A percentile compares a stretch with the other conserved stretches of the same genome.
Conservation (phyloP, 2,888 invertebrate species). For the Leptogaster cylindrica region DNA sequence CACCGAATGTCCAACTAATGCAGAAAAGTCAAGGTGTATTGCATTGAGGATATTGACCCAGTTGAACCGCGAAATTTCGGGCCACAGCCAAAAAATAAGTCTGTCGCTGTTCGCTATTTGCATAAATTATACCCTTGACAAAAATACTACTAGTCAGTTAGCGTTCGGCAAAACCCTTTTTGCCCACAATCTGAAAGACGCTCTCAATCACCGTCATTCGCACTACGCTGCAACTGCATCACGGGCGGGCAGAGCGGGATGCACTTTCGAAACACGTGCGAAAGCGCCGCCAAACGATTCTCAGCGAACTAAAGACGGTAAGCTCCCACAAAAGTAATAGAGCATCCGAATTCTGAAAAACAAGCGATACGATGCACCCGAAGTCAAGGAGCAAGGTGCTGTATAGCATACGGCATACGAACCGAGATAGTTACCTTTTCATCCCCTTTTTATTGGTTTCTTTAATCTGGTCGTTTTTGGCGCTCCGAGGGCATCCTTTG, state of each 20-base stretch:
- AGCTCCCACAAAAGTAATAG: too few relatives aligned
- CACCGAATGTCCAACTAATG: conserved; percentile 20
- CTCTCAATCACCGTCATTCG: conserved; percentile 25
- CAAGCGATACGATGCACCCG: background rate
- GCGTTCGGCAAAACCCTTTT: too few relatives aligned
- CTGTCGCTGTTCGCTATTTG: background rate
- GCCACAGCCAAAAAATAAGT: background rate
- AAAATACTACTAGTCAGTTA: too few relatives aligned
- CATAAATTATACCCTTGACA: too few relatives aligned
- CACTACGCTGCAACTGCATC: conserved; percentile 8
- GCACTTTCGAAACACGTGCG: too few relatives aligned
- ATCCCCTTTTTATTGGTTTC: conserved; percentile 32
- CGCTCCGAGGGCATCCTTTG: conserved; percentile 30
- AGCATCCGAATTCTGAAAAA: background rate
- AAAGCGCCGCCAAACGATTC: too few relatives aligned
- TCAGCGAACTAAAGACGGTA: too few relatives aligned
- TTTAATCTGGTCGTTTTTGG: conserved; percentile 39
- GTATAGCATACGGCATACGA: background rate
- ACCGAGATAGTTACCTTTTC: conserved; percentile 40
- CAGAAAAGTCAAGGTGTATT: conserved; percentile 36
- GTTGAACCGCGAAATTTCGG: conserved; percentile 27
- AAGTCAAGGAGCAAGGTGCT: background rate
- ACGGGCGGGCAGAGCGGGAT: too few relatives aligned
- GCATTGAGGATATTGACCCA: conserved; percentile 36
- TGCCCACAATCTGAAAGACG: too few relatives aligned